A percentile compares a stretch with the other conserved stretches of the same genome.
phyloP scores from a whole-genome alignment of 2,113 vertebrate genomes.

The Pleuronectes platessa region DNA sequence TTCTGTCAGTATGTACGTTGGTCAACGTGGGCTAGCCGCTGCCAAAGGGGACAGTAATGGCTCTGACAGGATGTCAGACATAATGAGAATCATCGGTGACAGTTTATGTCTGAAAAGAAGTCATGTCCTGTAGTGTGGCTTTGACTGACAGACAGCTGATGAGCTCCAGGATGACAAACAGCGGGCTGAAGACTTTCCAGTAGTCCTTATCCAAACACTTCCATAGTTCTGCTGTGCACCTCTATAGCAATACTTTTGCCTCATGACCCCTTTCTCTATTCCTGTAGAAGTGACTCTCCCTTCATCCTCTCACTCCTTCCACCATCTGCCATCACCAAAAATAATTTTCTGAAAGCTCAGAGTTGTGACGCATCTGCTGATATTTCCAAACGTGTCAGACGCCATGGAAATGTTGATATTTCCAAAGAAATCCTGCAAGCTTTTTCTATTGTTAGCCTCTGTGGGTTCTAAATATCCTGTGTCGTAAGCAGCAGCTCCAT shows the following conservation, averaged over 20 bases:
- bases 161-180: conserved; percentile 20
- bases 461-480: too few species aligned
- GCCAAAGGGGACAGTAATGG: conserved; percentile 38
- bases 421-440: not conserved
- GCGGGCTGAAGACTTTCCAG: not conserved
- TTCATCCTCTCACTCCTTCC: conserved; percentile 3
- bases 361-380: too few species aligned
- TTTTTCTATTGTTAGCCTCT: not conserved
- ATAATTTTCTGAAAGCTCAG: too few species aligned
- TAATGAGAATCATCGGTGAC: conserved; percentile 58
- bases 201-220: conserved; percentile 11
- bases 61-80: conserved; percentile 63
- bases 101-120: conserved; percentile 50
- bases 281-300: conserved; percentile 3
- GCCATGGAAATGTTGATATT: not conserved
- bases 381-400: too few species aligned
- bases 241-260: not conserved
- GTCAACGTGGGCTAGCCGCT: conserved; percentile 1
- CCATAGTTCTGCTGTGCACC: conserved; percentile 4
- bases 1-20: conserved; percentile 14
- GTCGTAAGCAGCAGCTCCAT: too few species aligned
- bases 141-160: conserved; percentile 49
- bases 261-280: conserved; percentile 1
- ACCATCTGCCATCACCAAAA: conserved; percentile 27
- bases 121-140: conserved; percentile 25